Evolutionary conservation across 2,113 vertebrate genomes (phyloP).

Genomic region (Columba janthina): DNA sequence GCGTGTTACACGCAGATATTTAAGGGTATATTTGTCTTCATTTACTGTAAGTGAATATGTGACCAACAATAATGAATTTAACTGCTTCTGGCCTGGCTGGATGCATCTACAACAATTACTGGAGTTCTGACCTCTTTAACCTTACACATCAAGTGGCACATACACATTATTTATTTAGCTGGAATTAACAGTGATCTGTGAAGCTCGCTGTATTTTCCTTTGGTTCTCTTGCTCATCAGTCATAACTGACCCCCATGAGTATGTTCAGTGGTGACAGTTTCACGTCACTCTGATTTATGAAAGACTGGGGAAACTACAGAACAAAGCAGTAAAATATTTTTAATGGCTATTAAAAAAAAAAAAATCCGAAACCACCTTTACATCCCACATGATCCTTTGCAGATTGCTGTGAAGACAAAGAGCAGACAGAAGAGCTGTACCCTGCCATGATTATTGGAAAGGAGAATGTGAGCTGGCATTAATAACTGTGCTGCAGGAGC

Average conservation of each 20-base stretch:
- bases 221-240: not conserved
- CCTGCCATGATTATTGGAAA: not conserved
- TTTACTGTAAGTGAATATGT: slow-evolving; percentile 22
- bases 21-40: slow-evolving; percentile 43
- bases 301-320: not conserved
- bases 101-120: slow-evolving; percentile 16
- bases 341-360: not conserved
- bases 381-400: not conserved
- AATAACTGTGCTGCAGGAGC: not conserved
- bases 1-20: slow-evolving; percentile 24
- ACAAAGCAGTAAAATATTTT: not conserved
- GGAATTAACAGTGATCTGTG: slow-evolving; percentile 53
- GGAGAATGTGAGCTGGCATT: not conserved
- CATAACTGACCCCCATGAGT: not conserved
- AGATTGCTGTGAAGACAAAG: not conserved
- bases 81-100: slow-evolving; percentile 19
- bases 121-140: slow-evolving; percentile 49
- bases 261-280: not conserved
- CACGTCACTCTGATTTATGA: not conserved
- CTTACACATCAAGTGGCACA: not conserved
- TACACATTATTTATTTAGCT: slow-evolving; percentile 53
- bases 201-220: slow-evolving; percentile 26
- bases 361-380: not conserved
- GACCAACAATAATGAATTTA: slow-evolving; percentile 27
- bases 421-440: not conserved